These are phyloP conservation scores for Amphiura filiformis DNA, from an alignment of 35 echinoderm and acorn worm species.

Conservation along the genomic window DNA sequence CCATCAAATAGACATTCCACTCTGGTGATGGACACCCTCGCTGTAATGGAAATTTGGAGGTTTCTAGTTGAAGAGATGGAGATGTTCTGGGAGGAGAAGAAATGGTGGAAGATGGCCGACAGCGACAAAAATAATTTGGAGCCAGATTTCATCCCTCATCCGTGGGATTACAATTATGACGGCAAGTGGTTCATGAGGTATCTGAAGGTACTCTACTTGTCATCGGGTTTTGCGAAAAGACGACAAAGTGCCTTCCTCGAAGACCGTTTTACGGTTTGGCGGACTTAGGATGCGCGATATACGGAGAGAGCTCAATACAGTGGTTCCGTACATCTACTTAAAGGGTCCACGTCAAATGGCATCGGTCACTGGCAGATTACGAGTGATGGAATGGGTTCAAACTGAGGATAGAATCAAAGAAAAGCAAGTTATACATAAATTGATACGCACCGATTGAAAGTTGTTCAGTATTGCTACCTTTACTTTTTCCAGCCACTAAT, in stretches of 20 bases:
- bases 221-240: neutral
- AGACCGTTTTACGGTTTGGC: slow-evolving; percentile 13
- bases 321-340: slow-evolving; percentile 45
- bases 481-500: too few species aligned
- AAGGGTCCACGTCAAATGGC: slow-evolving; percentile 12
- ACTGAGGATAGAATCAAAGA: too few species aligned
- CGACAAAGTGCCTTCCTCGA: slow-evolving; percentile 10
- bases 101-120: neutral
- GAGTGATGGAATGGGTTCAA: slow-evolving; percentile 71
- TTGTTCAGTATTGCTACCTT: too few species aligned
- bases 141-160: neutral
- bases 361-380: neutral
- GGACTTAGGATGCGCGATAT: slow-evolving; percentile 60
- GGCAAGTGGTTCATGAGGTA: slow-evolving; percentile 33
- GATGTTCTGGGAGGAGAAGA: neutral
- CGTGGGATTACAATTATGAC: slow-evolving; percentile 48
- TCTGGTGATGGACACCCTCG: slow-evolving; percentile 39
- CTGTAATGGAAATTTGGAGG: neutral
- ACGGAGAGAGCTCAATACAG: slow-evolving; percentile 31
- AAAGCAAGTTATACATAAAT: too few species aligned
- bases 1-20: slow-evolving; percentile 33
- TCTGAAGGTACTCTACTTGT: slow-evolving; percentile 9
- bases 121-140: neutral
- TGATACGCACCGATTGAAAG: too few species aligned
- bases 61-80: neutral